Evolutionary conservation across 2,888 invertebrate genomes (phyloP), one percentile per base, ranked within the genome.

Genomic region (Ypsolopha scabrella): DNA sequence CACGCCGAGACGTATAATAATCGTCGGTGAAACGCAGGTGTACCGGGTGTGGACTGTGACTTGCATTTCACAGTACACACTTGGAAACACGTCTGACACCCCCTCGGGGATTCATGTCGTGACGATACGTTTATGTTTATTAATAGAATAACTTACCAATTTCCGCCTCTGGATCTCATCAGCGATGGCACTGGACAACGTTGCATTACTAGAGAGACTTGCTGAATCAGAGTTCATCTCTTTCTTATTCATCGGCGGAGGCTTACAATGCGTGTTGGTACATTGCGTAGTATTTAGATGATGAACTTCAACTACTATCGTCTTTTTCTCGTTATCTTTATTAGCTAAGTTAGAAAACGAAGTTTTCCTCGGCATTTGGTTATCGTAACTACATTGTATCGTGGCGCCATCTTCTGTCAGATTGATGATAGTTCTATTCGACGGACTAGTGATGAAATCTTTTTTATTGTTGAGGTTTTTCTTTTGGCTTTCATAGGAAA

Each of bases 301-400:
- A 54, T 93, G 93, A n/a, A 93, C 93, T 72, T 94, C 93, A 7
- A 93, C 93, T 33, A 92, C 90, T 53, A 93, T 90, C 14, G 91
- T 91, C 72, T 93, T 92, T 54, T 86, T 85, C 34, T 87, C 83
- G 55, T 65, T 77, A 52, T 77, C 77, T 57, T 75, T 71, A 53
- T 60, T 65, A 33, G 60, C 53, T 57, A 70, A 70, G 55, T 73
- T 80, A 10, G 75, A 59, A 61, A 75, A 80, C 46, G 70, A 72
- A 60, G 64, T 79, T 57, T 77, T 87, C 59, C 73, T 82, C 60
- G 78, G 76, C n/a, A 75, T 64, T 50, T 76, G 72, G 53, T 82
- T 83, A 47, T 87, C 81, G 58, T 87, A 87, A 64, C 89, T 90
- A 63, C 91, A 92, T 62, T 91, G 90, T 60, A 92, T 92, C 6